These are phyloP conservation scores for Hemistola chrysoprasaria DNA, from an alignment of 2,888 invertebrate species.

Conservation along the genomic window DNA sequence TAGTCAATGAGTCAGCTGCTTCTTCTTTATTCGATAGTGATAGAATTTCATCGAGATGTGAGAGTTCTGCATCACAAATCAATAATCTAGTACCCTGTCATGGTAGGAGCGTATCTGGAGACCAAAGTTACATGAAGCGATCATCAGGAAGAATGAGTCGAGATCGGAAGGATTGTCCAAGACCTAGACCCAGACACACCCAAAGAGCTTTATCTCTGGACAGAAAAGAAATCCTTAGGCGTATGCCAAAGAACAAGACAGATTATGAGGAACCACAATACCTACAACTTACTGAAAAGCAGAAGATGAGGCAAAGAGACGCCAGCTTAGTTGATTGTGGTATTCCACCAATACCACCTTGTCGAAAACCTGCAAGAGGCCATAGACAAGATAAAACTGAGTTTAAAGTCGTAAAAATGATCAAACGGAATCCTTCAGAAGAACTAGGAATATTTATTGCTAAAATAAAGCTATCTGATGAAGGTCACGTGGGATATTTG, in stretches of 20 bases:
- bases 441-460: conserved; percentile 88
- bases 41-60: conserved; percentile 76
- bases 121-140: conserved; percentile 69
- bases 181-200: conserved; percentile 60
- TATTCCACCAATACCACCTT: conserved; percentile 77
- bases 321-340: conserved; percentile 62
- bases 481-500: conserved; percentile 84
- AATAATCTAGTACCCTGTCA: conserved; percentile 64
- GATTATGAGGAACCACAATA: conserved; percentile 70
- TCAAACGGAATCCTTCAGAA: conserved; percentile 80
- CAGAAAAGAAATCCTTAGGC: conserved; percentile 76
- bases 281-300: conserved; percentile 74
- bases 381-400: conserved; percentile 60
- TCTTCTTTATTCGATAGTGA: conserved; percentile 84
- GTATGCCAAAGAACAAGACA: conserved; percentile 67
- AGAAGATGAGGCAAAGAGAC: conserved; percentile 73
- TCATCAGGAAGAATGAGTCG: conserved; percentile 67
- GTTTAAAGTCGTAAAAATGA: conserved; percentile 80
- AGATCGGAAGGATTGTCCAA: conserved; percentile 61
- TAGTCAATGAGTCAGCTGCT: conserved; percentile 87
- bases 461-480: conserved; percentile 83
- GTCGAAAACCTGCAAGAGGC: conserved; percentile 58
- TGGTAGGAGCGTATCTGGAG: conserved; percentile 75
- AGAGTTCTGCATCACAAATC: conserved; percentile 76
- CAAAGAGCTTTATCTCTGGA: conserved; percentile 81